Evolutionary conservation across 2,113 vertebrate species (phyloP), one percentile per base, ranked within the genome.

Genomic region (Rhombomys opimus): DNA sequence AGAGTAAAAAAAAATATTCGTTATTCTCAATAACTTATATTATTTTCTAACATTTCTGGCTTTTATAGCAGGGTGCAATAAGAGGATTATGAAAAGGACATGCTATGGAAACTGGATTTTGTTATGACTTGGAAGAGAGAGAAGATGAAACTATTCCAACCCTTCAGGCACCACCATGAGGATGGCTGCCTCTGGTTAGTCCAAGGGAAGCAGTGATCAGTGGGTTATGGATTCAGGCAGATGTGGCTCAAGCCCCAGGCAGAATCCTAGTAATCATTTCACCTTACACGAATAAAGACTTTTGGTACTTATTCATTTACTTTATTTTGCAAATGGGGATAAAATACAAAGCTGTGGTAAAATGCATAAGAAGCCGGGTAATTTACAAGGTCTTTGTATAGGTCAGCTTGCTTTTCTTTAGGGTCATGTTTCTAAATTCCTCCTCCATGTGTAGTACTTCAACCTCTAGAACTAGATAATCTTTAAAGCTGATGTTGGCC

Each of bases 51-150:
- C 52, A 7, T 25, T 2, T 35, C 3, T 10, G 5, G 17, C 10
- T 94, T 57, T 95, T 88, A 54, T 80, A 87, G 78, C 65, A 72
- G 75, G 7, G 35, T 93, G 12, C 67, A 89, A 27, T 78, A n/a
- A 63, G 50, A 30, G 68, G 77, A 35, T 20, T 73, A 88, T 77
- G 46, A 93, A 92, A 93, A 90, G 57, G 20, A 87, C 23, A 27
- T 91, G 30, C 54, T 85, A 22, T 90, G 5, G 63, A 81, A 94
- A 90, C 23, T 90, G 30, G 81, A 52, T 92, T 96, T 35, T 90
- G 23, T 90, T 90, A 57, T 54, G 63, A 25, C 27, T 7, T 78
- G 2, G 91, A 63, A 54, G 23, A 57, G 70, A 87, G 92, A 22
- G 25, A 15, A 77, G n/a, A 20, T 61, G 72, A 67, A 95, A 77